phyloP scores from a whole-genome alignment of 1,140 invertebrate species.

The Drosophila lowei region DNA sequence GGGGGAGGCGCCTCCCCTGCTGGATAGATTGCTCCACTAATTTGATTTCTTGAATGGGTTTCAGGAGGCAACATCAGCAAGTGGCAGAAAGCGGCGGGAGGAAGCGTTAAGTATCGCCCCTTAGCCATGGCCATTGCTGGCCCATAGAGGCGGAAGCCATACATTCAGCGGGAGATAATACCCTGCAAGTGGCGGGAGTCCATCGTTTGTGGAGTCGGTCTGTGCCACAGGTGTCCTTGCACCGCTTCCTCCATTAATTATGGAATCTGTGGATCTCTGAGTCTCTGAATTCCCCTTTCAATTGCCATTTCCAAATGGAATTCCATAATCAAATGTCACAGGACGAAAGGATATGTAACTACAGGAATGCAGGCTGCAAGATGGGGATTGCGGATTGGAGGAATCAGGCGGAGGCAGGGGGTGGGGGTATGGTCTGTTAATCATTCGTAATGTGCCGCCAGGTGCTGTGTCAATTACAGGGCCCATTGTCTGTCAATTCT shows the following conservation, averaged over 20 bases:
- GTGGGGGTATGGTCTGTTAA: conserved; percentile 29
- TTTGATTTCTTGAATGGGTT: conserved; percentile 74
- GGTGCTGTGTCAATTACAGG: conserved; percentile 57
- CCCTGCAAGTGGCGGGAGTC: conserved; percentile 13
- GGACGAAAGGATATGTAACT: not conserved
- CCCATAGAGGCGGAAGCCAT: conserved; percentile 24
- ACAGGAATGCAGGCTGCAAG: not conserved
- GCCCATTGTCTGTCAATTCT: conserved; percentile 39
- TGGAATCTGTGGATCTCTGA: not conserved
- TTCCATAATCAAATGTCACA: conserved; percentile 49
- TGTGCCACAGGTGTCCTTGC: too few species aligned
- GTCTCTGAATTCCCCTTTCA: conserved; percentile 37
- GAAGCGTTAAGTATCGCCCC: conserved; percentile 59
- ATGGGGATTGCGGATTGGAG: not conserved
- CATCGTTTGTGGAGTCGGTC: too few species aligned
- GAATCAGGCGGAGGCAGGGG: conserved; percentile 1
- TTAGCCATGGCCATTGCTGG: too few species aligned
- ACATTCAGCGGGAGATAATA: conserved; percentile 51
- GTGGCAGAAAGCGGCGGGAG: not conserved
- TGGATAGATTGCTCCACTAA: conserved; percentile 72
- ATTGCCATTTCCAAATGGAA: conserved; percentile 46
- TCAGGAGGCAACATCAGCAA: not conserved
- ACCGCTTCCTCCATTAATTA: too few species aligned
- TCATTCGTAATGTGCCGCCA: conserved; percentile 52
- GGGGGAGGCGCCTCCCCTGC: not conserved